These are phyloP conservation scores for Melanotaenia pygmaea DNA, from an alignment of 2,797 vertebrate species.

Conservation along the genomic window DNA sequence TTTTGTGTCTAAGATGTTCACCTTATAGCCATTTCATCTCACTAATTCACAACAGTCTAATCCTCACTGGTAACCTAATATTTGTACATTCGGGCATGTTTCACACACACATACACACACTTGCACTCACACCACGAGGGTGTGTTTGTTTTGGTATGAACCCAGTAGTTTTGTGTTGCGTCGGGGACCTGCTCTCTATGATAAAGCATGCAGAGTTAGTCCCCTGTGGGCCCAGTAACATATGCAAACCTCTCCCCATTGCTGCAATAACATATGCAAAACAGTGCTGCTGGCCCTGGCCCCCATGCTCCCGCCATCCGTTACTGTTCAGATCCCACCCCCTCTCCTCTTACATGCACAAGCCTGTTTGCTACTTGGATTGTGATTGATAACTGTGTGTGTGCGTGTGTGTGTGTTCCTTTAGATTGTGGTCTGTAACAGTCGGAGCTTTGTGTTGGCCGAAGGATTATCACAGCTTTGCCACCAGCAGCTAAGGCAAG, in stretches of 20 bases:
- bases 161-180: slow-evolving; percentile 57
- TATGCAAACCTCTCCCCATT: slow-evolving; percentile 78
- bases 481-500: slow-evolving; percentile 80
- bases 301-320: slow-evolving; percentile 53
- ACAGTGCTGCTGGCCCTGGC: slow-evolving; percentile 58
- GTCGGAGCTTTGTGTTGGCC: slow-evolving; percentile 82
- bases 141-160: slow-evolving; percentile 72
- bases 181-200: slow-evolving; percentile 68
- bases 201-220: slow-evolving; percentile 72
- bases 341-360: slow-evolving; percentile 42
- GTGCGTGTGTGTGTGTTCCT: slow-evolving; percentile 64
- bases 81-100: slow-evolving; percentile 51
- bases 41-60: slow-evolving; percentile 47
- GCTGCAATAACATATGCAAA: slow-evolving; percentile 80
- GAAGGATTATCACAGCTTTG: slow-evolving; percentile 83
- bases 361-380: slow-evolving; percentile 78
- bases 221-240: slow-evolving; percentile 75
- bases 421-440: slow-evolving; percentile 81
- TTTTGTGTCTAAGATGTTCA: slow-evolving; percentile 40
- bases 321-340: slow-evolving; percentile 59
- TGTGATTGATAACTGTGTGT: slow-evolving; percentile 64
- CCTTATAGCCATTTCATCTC: slow-evolving; percentile 52
- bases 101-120: slow-evolving; percentile 16
- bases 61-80: slow-evolving; percentile 45
- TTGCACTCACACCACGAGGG: background rate